Conservation (phyloP, 2,888 invertebrate genomes). For the Tanypteryx hageni region DNA sequence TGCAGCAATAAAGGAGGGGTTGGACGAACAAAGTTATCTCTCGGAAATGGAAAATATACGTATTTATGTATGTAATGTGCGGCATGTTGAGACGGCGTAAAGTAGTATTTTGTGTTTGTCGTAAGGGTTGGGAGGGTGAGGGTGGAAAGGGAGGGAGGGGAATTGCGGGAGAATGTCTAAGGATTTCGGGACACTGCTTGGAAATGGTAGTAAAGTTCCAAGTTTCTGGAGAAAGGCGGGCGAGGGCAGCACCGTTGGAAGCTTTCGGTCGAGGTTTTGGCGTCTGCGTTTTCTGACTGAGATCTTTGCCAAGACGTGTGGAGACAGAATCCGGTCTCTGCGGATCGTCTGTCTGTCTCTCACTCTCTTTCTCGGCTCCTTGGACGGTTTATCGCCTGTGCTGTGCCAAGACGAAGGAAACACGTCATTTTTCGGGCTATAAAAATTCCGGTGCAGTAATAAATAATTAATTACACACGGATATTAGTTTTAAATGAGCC, state of each 20-base stretch:
- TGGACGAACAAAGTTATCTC: too few relatives aligned
- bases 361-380: not conserved
- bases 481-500: too few relatives aligned
- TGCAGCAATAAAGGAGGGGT: too few relatives aligned
- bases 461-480: too few relatives aligned
- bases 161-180: not conserved
- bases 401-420: not conserved
- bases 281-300: not conserved
- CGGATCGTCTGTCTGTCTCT: not conserved
- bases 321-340: not conserved
- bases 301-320: slow-evolving; percentile 1
- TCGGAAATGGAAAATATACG: too few relatives aligned
- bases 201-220: not conserved
- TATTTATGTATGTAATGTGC: too few relatives aligned
- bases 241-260: not conserved
- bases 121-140: not conserved
- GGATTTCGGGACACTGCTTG: not conserved
- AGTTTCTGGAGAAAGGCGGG: not conserved
- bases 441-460: too few relatives aligned
- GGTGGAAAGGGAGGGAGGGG: not conserved
- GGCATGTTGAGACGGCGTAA: too few relatives aligned
- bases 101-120: too few relatives aligned
- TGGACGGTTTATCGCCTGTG: not conserved
- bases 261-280: not conserved
- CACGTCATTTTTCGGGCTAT: not conserved